phyloP scores from a whole-genome alignment of 2,797 vertebrate genomes.

The Anas capensis region DNA sequence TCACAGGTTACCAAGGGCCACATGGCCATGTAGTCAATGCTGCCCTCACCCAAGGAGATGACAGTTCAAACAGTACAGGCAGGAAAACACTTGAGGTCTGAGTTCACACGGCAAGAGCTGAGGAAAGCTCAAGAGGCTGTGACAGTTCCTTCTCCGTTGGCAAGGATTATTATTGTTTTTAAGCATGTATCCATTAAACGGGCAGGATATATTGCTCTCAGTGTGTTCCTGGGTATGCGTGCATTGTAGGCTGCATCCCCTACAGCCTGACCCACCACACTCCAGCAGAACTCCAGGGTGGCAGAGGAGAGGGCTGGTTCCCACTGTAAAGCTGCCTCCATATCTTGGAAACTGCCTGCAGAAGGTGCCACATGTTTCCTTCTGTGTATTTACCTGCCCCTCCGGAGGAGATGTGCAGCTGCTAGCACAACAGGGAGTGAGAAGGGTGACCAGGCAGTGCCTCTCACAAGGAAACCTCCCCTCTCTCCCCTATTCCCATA shows the following conservation, averaged over 20 bases:
- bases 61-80: background rate
- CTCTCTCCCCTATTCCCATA: background rate
- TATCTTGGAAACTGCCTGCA: background rate
- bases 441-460: background rate
- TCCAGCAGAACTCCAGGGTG: background rate
- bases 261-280: background rate
- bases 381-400: background rate
- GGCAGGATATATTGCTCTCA: background rate
- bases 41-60: background rate
- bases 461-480: background rate
- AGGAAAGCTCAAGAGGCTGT: background rate
- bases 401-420: accelerated
- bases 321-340: background rate
- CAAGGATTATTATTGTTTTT: background rate
- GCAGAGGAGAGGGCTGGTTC: background rate
- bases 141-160: background rate
- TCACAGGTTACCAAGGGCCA: background rate
- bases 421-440: background rate
- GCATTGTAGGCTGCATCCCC: background rate
- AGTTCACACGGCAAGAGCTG: background rate
- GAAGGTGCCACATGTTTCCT: background rate
- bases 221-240: background rate
- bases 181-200: background rate
- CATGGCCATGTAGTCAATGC: background rate
- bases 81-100: background rate